A percentile compares a stretch with the other conserved stretches of the same genome.
These are phyloP conservation scores for Panagrolaimus sp. DNA, from an alignment of 1,140 invertebrate species.

Conservation along the genomic window DNA sequence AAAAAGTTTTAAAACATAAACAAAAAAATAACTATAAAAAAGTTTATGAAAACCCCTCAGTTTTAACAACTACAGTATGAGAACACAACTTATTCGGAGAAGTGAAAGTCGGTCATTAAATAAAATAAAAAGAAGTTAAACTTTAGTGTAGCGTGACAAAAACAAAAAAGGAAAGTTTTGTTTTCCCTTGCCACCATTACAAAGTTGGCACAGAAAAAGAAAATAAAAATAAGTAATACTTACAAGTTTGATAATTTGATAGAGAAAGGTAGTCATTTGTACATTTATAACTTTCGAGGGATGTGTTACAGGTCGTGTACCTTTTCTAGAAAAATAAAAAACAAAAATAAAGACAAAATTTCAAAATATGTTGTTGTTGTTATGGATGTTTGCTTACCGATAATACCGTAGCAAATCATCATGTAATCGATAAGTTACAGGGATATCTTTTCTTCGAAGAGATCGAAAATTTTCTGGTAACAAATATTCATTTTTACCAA, in stretches of 20 bases:
- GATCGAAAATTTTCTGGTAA: conserved; percentile 36
- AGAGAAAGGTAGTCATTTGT: conserved; percentile 55
- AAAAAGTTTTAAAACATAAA: no score
- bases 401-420: conserved; percentile 46
- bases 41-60: no score
- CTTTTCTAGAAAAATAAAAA: conserved; percentile 30
- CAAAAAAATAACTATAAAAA: no score
- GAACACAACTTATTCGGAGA: background rate
- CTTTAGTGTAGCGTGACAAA: background rate
- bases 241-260: conserved; percentile 57
- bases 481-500: background rate
- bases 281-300: conserved; percentile 54
- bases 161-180: background rate
- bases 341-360: background rate
- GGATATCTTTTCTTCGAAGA: conserved; percentile 49
- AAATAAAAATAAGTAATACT: conserved; percentile 17
- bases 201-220: background rate
- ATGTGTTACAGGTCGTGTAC: conserved; percentile 55
- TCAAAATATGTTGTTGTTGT: no score
- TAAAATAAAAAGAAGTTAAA: conserved; percentile 1
- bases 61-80: no score
- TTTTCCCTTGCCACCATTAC: background rate
- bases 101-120: background rate
- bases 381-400: conserved; percentile 23
- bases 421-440: conserved; percentile 56